Base-by-base conservation (phyloP, 1,140 invertebrate species). In the Cardiocondyla obscurior region DNA sequence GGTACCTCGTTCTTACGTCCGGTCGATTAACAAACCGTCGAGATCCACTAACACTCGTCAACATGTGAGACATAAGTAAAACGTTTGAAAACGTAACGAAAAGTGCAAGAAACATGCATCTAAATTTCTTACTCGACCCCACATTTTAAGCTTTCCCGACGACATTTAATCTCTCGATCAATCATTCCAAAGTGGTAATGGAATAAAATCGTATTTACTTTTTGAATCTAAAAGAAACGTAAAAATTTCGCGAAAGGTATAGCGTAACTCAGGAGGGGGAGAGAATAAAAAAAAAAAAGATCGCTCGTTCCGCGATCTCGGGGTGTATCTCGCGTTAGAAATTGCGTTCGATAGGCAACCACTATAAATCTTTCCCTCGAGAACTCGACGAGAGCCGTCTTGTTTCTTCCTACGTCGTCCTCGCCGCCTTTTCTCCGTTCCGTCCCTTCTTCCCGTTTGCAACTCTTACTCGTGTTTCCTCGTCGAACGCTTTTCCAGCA, bases 401-500 rank as follows among this genome's bases (percentile, higher is more conserved):
- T 65, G 53, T 90, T 81, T 60, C 82, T 57, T 67, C 4, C 44
- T 74, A 58, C 42, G 58, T 44, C 51, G 44, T 65, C 51, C 42
- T 46, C 49, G 33, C 25, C 28, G 25, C 65, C 22, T 73, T 44
- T 44, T 65, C 7, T 14, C 51, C 51, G 7, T 46, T n/a, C n/a
- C 62, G 33, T 67, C 62, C 25, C 44, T 65, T 36, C 36, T 36
- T 44, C 39, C 14, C 12, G 25, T 30, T 49, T 36, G 28, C 53
- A 33, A 2, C 28, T 42, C 22, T n/a, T 44, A 55, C 36, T 85
- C 70, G 82, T 69, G 81, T 87, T 86, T 84, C 70, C 85, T 84
- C 85, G 85, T 82, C 86, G 86, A 82, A 82, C 85, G 85, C 72
- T 82, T 86, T 85, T 60, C 85, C 72, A 51, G 72, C 83, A 82